phyloP scores from a whole-genome alignment of 1,140 invertebrate genomes.

The Brachionus rotundiformis region DNA sequence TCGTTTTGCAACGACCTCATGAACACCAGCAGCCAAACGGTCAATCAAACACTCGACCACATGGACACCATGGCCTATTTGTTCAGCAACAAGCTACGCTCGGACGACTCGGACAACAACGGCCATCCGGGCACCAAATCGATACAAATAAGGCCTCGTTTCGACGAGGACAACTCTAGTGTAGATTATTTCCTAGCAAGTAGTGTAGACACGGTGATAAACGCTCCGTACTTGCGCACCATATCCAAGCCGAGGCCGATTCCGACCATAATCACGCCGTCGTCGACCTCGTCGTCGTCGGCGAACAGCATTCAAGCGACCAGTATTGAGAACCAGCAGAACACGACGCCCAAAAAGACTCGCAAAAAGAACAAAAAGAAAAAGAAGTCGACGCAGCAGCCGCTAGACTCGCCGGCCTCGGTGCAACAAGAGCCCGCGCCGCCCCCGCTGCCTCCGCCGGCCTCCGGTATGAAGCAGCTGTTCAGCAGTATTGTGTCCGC shows the following conservation, averaged over 20 bases:
- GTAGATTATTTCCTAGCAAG: slow-evolving; percentile 48
- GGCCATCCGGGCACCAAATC: slow-evolving; percentile 7
- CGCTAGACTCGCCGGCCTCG: no score
- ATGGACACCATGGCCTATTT: slow-evolving; percentile 20
- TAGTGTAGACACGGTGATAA: slow-evolving; percentile 52
- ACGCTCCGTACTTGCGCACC: background rate
- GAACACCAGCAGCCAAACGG: background rate
- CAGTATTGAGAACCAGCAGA: slow-evolving; percentile 25
- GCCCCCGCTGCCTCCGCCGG: background rate
- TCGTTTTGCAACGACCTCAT: slow-evolving; percentile 24
- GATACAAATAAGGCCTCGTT: background rate
- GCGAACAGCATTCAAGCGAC: slow-evolving; percentile 17
- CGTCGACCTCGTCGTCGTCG: slow-evolving; percentile 22
- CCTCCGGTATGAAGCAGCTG: background rate
- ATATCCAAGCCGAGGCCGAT: background rate
- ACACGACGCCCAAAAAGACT: background rate
- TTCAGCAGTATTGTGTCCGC: slow-evolving; percentile 40
- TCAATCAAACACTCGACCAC: slow-evolving; percentile 19
- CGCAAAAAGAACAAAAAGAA: slow-evolving; percentile 29
- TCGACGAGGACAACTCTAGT: slow-evolving; percentile 39
- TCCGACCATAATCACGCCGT: background rate
- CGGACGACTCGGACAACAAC: background rate
- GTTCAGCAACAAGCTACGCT: slow-evolving; percentile 14
- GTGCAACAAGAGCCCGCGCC: background rate
- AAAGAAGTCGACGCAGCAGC: background rate